Percentiles rank a stretch among this genome's conserved stretches.
Conservation (phyloP, 2,888 invertebrate species). For the Limnephilus marmoratus region DNA sequence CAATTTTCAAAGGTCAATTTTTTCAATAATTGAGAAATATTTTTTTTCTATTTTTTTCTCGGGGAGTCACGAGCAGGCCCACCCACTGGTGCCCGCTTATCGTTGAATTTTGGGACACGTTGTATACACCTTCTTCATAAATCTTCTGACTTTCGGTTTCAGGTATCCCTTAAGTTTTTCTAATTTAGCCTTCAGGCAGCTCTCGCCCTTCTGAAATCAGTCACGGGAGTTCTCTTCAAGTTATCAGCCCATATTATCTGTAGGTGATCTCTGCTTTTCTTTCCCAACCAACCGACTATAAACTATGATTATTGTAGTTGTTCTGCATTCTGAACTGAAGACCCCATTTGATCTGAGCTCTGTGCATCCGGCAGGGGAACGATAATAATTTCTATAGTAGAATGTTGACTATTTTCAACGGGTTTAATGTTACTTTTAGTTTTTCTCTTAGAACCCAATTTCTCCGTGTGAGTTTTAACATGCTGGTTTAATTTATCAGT, state of each 20-base stretch:
- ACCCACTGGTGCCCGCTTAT: no score
- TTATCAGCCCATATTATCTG: neutral
- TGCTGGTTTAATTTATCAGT: constrained; percentile 81
- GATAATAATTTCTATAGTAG: constrained; percentile 67
- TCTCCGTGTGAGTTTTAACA: constrained; percentile 78
- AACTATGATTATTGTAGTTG: neutral
- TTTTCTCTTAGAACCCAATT: constrained; percentile 60
- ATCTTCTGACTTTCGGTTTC: no score
- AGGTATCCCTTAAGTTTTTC: neutral
- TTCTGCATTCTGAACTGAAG: neutral
- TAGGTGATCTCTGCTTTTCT: neutral
- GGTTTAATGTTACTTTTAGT: constrained; percentile 16
- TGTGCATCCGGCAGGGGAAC: constrained; percentile 65
- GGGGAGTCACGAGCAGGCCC: no score
- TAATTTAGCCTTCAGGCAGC: neutral
- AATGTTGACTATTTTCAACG: constrained; percentile 55
- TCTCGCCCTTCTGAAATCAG: neutral
- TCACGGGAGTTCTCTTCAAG: neutral
- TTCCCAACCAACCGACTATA: neutral
- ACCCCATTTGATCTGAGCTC: neutral
- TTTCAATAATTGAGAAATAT: no score
- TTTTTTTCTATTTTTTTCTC: no score
- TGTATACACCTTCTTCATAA: neutral
- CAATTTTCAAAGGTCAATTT: no score
- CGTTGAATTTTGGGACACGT: no score